A percentile compares a stretch with the other conserved stretches of the same genome.
These are phyloP conservation scores for Aplocera efformata DNA, from an alignment of 2,888 invertebrate genomes.

Conservation along the genomic window DNA sequence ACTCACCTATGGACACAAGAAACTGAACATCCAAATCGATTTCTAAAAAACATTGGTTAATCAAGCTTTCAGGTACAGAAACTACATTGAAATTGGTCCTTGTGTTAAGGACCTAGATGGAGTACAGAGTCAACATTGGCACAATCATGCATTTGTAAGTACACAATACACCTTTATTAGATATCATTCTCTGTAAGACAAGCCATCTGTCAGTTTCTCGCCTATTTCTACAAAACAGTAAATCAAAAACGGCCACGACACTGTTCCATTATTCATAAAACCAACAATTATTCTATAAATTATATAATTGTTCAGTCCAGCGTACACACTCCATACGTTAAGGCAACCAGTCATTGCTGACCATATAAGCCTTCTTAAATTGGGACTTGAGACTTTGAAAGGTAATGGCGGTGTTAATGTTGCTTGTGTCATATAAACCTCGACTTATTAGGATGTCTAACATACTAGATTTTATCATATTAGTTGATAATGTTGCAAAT, in stretches of 20 bases:
- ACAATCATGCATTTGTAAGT: too few species aligned
- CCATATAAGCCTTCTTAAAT: conserved; percentile 43
- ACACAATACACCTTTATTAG: too few species aligned
- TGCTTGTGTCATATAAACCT: conserved; percentile 28
- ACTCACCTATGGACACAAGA: too few species aligned
- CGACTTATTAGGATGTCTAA: conserved; percentile 39
- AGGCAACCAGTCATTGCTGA: conserved; percentile 35
- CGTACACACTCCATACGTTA: conserved; percentile 25
- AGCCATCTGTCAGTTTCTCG: conserved; percentile 10
- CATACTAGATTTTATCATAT: conserved; percentile 27
- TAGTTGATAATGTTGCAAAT: background rate
- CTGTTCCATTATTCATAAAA: conserved; percentile 14
- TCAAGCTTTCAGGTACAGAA: too few species aligned
- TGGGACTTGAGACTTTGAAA: conserved; percentile 33
- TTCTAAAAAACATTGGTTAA: too few species aligned
- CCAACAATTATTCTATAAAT: conserved; percentile 24
- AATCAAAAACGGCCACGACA: conserved; percentile 11
- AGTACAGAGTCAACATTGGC: too few species aligned
- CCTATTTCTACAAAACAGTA: conserved; percentile 5
- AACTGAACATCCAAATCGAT: too few species aligned
- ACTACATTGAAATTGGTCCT: too few species aligned
- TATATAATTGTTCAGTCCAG: conserved; percentile 31
- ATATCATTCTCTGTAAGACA: too few species aligned
- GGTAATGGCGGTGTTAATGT: conserved; percentile 26
- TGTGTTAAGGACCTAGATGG: too few species aligned